Evolutionary conservation across 2,888 invertebrate species (phyloP).

Genomic region (Oconnorella tubifera): DNA sequence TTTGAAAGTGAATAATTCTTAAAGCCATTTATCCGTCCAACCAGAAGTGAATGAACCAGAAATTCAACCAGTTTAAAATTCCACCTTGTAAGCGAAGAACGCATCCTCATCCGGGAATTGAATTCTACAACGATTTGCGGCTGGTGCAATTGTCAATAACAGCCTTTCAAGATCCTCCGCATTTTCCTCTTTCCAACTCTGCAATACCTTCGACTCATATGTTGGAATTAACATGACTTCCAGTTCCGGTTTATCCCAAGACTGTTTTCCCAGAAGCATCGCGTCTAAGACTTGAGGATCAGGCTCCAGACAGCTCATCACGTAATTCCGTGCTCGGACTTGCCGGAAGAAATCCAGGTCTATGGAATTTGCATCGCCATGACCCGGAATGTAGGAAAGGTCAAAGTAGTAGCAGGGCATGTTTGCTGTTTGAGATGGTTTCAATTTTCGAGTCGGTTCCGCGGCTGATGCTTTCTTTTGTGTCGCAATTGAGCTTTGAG

Average conservation of each 20-base stretch:
- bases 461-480: constrained; percentile 2
- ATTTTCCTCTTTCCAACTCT: constrained; percentile 94
- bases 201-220: constrained; percentile 91
- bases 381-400: constrained; percentile 90
- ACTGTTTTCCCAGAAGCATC: constrained; percentile 86
- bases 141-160: constrained; percentile 91
- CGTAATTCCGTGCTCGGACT: constrained; percentile 88
- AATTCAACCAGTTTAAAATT: constrained; percentile 82
- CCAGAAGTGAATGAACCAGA: no score
- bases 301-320: constrained; percentile 90
- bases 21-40: no score
- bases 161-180: constrained; percentile 78
- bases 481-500: background rate
- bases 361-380: constrained; percentile 88
- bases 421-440: constrained; percentile 60
- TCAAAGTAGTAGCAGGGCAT: constrained; percentile 70
- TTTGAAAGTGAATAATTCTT: no score
- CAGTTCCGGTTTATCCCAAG: constrained; percentile 78
- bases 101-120: constrained; percentile 92
- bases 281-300: constrained; percentile 84
- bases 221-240: constrained; percentile 97
- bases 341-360: constrained; percentile 90
- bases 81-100: constrained; percentile 92
- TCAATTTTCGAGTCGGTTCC: background rate
- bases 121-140: constrained; percentile 90